phyloP scores from a whole-genome alignment of 2,113 vertebrate genomes.

The Athene noctua region DNA sequence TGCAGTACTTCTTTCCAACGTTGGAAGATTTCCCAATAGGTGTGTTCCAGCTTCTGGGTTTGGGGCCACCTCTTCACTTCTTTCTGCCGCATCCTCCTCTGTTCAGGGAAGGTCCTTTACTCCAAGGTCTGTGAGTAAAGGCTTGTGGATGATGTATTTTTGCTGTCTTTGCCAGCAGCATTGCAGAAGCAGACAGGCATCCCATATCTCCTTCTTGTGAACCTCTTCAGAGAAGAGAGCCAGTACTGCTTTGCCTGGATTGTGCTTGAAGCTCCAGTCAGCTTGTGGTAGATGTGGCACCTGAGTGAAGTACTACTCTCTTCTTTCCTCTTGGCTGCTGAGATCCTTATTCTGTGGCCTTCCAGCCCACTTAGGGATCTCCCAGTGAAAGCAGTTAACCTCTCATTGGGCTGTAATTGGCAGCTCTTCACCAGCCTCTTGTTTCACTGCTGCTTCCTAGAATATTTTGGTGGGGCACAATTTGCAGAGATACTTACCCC shows the following conservation, averaged over 20 bases:
- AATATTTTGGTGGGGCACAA: background rate
- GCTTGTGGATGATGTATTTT: background rate
- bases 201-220: background rate
- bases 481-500: background rate
- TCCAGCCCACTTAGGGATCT: background rate
- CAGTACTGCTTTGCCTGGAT: background rate
- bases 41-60: background rate
- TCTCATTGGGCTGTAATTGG: background rate
- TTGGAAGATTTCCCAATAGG: background rate
- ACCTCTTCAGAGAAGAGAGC: background rate
- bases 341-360: background rate
- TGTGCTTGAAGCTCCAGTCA: background rate
- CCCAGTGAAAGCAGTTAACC: background rate
- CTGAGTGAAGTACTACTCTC: background rate
- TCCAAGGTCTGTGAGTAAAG: background rate
- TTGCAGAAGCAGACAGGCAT: background rate
- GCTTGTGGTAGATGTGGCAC: background rate
- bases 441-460: background rate
- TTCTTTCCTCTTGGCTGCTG: background rate
- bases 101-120: background rate
- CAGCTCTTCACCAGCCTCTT: background rate
- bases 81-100: background rate
- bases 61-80: background rate
- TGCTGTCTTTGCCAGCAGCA: background rate
- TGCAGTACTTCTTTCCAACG: background rate